Conservation (phyloP, 2,797 vertebrate species). For the Nyctibius grandis region DNA sequence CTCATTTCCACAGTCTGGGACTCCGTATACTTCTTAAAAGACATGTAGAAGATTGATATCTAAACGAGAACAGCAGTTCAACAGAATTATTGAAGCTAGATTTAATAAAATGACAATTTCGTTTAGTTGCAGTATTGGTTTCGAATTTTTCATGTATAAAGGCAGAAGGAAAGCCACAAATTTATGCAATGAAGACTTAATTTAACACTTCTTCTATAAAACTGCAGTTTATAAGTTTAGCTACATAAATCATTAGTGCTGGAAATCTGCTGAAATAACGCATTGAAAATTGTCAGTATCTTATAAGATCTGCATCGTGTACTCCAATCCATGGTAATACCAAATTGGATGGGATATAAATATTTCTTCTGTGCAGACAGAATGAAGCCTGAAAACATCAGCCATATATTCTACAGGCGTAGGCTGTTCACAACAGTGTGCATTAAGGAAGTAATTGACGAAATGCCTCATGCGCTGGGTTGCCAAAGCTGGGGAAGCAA, state of each 20-base stretch:
- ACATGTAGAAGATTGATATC: neutral
- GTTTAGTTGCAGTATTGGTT: constrained; percentile 8
- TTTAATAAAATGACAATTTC: constrained; percentile 34
- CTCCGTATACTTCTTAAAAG: neutral
- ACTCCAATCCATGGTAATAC: neutral
- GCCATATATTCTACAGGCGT: neutral
- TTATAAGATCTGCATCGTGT: neutral
- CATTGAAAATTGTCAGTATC: neutral
- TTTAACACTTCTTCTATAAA: constrained; percentile 6
- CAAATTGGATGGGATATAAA: neutral
- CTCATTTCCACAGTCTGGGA: neutral
- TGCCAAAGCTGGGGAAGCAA: neutral
- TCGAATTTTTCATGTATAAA: constrained; percentile 15
- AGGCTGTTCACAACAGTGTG: neutral
- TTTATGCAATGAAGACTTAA: neutral
- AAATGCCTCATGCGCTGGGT: neutral
- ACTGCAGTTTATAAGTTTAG: neutral
- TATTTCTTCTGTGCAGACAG: neutral
- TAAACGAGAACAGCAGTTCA: neutral
- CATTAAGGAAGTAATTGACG: constrained; percentile 46
- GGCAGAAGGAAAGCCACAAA: neutral
- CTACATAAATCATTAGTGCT: neutral
- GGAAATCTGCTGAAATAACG: constrained; percentile 12
- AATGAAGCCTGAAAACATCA: neutral
- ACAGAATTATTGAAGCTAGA: neutral